A percentile compares a stretch with the other conserved stretches of the same genome.
Evolutionary conservation across 2,797 vertebrate species (phyloP).

Genomic region (Scarus forsteni): DNA sequence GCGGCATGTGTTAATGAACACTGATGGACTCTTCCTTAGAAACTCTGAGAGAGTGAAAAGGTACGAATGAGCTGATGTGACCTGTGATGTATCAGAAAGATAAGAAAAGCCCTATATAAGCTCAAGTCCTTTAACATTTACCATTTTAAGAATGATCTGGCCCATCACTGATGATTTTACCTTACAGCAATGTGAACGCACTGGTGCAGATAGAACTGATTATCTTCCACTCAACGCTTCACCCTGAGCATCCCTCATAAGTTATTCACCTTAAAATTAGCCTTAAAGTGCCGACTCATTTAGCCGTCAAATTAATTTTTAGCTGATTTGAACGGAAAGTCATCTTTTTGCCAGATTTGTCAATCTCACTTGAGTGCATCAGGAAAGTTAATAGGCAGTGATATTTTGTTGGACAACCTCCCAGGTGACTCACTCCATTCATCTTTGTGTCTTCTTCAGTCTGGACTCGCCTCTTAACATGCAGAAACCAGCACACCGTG

Average conservation of each 20-base stretch:
- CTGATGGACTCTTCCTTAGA: too few species aligned
- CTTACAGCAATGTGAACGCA: neutral
- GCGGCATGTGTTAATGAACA: too few species aligned
- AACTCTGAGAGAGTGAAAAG: too few species aligned
- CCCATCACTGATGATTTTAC: too few species aligned
- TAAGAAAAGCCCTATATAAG: too few species aligned
- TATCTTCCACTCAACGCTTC: neutral
- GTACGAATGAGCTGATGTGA: too few species aligned
- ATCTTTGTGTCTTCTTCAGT: slow-evolving; percentile 19
- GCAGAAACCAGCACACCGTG: neutral
- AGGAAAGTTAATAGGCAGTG: slow-evolving; percentile 6
- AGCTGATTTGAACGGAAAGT: neutral
- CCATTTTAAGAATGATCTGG: too few species aligned
- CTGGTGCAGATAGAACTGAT: neutral
- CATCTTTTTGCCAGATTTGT: slow-evolving; percentile 5
- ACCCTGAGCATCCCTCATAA: neutral
- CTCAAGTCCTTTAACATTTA: too few species aligned
- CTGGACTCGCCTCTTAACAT: slow-evolving; percentile 44
- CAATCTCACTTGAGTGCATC: neutral
- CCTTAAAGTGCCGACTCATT: neutral
- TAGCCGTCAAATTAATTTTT: slow-evolving; percentile 6
- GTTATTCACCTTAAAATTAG: slow-evolving; percentile 8
- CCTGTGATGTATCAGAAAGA: too few species aligned
- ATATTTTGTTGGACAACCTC: slow-evolving; percentile 18
- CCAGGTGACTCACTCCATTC: slow-evolving; percentile 3